These are phyloP conservation scores for Podiceps cristatus DNA, from an alignment of 2,113 vertebrate species.

Conservation along the genomic window DNA sequence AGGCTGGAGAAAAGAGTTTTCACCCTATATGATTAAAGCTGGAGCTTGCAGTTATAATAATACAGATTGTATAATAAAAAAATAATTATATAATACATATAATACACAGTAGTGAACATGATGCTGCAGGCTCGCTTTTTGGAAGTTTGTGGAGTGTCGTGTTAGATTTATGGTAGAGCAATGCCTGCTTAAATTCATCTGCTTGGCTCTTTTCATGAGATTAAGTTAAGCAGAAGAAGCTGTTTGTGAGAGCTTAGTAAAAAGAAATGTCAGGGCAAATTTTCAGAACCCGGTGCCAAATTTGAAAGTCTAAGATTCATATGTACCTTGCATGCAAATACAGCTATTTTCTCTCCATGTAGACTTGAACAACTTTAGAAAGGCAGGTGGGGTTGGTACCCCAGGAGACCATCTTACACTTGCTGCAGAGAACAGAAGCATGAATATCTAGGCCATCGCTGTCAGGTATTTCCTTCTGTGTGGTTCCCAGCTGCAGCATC, in stretches of 20 bases:
- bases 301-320: not conserved
- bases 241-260: constrained; percentile 12
- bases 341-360: not conserved
- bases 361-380: not conserved
- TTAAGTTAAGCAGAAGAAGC: not conserved
- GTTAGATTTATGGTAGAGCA: not conserved
- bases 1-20: not conserved
- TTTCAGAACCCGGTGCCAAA: not conserved
- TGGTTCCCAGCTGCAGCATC: not conserved
- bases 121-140: not conserved
- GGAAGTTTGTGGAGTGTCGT: not conserved
- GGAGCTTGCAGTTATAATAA: not conserved
- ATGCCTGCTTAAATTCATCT: not conserved
- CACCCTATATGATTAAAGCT: accelerated
- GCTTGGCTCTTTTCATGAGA: not conserved
- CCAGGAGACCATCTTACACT: not conserved
- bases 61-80: too few relatives aligned
- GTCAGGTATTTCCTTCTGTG: not conserved
- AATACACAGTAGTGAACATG: accelerated
- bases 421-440: too few relatives aligned
- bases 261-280: not conserved
- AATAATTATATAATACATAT: too few relatives aligned
- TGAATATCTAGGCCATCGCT: not conserved
- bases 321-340: not conserved
- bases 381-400: not conserved